These are phyloP conservation scores for Agrotis segetum DNA, from an alignment of 2,888 invertebrate species.

Conservation along the genomic window DNA sequence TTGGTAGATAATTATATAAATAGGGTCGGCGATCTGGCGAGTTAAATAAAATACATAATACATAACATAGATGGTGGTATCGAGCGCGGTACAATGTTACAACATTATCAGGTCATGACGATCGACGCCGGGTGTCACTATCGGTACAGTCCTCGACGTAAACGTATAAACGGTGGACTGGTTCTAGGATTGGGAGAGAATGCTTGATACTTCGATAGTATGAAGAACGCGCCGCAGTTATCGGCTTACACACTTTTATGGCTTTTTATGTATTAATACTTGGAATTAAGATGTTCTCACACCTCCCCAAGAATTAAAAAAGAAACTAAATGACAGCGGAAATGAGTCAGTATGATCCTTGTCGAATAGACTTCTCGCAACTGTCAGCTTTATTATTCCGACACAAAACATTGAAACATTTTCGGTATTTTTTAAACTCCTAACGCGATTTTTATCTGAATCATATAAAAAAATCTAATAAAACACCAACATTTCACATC, in stretches of 20 bases:
- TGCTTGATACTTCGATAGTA: conserved; percentile 55
- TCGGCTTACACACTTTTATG: conserved; percentile 60
- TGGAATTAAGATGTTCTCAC: conserved; percentile 55
- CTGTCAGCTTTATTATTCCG: conserved; percentile 43
- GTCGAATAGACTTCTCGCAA: conserved; percentile 50
- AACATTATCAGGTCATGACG: conserved; percentile 79
- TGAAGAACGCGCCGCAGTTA: conserved; percentile 62
- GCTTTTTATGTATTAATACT: conserved; percentile 56
- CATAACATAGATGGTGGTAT: conserved; percentile 68
- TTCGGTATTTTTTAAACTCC: conserved; percentile 21
- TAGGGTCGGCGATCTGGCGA: conserved; percentile 52
- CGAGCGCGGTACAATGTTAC: conserved; percentile 71
- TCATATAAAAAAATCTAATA: too few relatives aligned
- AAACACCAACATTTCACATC: conserved; percentile 30
- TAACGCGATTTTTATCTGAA: conserved; percentile 39
- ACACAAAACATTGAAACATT: conserved; percentile 15
- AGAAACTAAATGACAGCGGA: conserved; percentile 50
- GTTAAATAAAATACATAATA: conserved; percentile 69
- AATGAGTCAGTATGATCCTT: conserved; percentile 59
- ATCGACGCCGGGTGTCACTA: conserved; percentile 78
- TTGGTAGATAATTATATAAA: conserved; percentile 63
- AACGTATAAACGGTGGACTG: conserved; percentile 69
- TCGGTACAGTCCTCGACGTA: conserved; percentile 69
- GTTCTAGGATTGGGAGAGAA: conserved; percentile 66
- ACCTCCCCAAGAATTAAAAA: conserved; percentile 48